Base-by-base conservation (phyloP, 2,113 vertebrate genomes). In the Prochilodus magdalenae region DNA sequence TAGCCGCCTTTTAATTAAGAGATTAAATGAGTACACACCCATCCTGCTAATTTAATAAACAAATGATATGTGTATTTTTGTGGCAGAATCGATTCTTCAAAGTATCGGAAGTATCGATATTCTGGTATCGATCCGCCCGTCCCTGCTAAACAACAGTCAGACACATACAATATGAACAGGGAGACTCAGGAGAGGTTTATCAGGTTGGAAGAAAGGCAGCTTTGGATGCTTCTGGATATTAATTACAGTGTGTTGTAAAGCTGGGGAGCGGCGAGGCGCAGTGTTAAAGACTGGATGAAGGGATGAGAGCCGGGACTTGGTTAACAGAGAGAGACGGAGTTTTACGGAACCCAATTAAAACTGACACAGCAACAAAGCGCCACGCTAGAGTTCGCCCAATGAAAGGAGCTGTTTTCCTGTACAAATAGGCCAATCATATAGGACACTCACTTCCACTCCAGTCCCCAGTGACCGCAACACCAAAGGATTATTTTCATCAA, bases 391-490 rank as follows among this genome's bases (percentile, higher is more conserved):
- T 33, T 40, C 24, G 66, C 33, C 70, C 81, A 81, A 69, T 80
- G 73, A 79, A 80, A 76, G 33, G 62, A 74, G 78, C 51, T 84
- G 81, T 82, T 84, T 85, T 73, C 53, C 29, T 60, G 66, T 79
- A 84, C 84, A 87, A 82, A 84, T 84, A 83, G 81, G 81, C 77
- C 85, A 84, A 85, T 88, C 87, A 86, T 86, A 84, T 83, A 86
- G 83, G 85, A 78, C 85, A 88, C 78, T 73, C 73, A 63, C 57
- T 63, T 62, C 22, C 65, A 36, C 83, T 67, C 75, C 71, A 60
- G 62, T 87, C 83, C 81, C 79, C 44, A 40, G 70, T 55, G 80
- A 77, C 75, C 69, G 55, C 59, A 83, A 80, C 76, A 81, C 78
- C 81, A 80, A 82, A 87, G 84, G 75, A 79, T 85, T 88, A 74